phyloP scores from a whole-genome alignment of 1,140 invertebrate species.

The Bombus sibiricus region DNA sequence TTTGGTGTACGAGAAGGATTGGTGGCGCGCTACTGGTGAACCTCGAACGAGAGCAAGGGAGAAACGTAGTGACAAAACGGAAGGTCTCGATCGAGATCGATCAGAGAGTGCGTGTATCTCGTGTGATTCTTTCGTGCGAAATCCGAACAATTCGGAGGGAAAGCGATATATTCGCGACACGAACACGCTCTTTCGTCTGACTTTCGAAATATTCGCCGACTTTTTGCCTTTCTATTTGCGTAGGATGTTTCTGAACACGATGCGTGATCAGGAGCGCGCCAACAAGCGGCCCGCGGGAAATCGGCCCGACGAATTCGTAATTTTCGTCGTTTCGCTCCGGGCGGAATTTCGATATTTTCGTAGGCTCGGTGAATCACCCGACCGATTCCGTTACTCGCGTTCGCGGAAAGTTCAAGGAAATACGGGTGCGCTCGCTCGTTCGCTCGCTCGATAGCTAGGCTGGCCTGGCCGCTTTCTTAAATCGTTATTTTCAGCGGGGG shows the following conservation, averaged over 20 bases:
- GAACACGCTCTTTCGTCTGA: neutral
- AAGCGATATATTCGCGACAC: slow-evolving; percentile 25
- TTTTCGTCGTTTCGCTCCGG: neutral
- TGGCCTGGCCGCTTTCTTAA: slow-evolving; percentile 20
- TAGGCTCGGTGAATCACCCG: slow-evolving; percentile 45
- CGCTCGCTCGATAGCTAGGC: neutral
- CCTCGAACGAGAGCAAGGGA: neutral
- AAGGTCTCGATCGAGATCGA: neutral
- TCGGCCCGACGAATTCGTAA: neutral
- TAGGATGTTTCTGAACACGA: neutral
- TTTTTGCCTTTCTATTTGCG: slow-evolving; percentile 38
- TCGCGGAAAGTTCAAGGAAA: slow-evolving; percentile 64
- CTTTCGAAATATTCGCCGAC: slow-evolving; percentile 38
- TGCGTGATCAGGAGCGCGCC: neutral
- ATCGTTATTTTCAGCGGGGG: slow-evolving; percentile 40
- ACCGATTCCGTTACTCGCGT: slow-evolving; percentile 43
- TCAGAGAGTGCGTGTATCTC: neutral
- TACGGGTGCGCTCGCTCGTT: neutral
- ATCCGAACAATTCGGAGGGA: slow-evolving; percentile 32
- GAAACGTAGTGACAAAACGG: neutral
- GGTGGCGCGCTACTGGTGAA: neutral
- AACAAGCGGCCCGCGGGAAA: neutral
- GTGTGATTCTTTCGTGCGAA: neutral
- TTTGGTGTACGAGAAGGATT: neutral
- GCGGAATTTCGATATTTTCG: slow-evolving; percentile 1